phyloP scores from a whole-genome alignment of 2,888 invertebrate species.

The Mimachlamys varia region DNA sequence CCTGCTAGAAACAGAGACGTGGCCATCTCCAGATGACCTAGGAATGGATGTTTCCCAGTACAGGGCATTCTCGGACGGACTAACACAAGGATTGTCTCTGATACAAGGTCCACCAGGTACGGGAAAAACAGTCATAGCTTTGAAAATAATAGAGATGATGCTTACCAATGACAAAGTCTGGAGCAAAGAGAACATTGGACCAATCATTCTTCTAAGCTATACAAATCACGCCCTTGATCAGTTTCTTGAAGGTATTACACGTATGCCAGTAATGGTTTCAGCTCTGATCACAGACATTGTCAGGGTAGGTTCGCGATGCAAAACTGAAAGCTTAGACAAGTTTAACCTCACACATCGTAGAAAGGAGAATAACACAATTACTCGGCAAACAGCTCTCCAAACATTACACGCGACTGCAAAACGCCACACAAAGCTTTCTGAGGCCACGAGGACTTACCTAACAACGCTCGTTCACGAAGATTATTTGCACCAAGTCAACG shows the following conservation, averaged over 20 bases:
- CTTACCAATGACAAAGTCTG: constrained; percentile 83
- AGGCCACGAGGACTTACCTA: background rate
- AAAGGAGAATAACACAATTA: background rate
- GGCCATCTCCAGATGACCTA: constrained; percentile 62
- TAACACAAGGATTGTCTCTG: constrained; percentile 64
- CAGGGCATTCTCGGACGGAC: constrained; percentile 61
- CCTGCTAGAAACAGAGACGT: constrained; percentile 42
- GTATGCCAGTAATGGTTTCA: constrained; percentile 29
- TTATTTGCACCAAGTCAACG: background rate
- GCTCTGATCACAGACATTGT: background rate
- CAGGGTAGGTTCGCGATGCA: constrained; percentile 30
- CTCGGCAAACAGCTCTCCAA: background rate
- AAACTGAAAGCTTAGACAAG: constrained; percentile 31
- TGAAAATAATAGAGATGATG: constrained; percentile 82
- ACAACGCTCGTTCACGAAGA: background rate
- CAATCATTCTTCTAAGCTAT: constrained; percentile 90
- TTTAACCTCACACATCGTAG: background rate
- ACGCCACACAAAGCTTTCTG: background rate
- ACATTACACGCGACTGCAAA: background rate
- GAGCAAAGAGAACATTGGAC: constrained; percentile 70
- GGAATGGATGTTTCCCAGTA: constrained; percentile 68
- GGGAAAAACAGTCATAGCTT: constrained; percentile 68
- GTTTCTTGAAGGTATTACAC: constrained; percentile 86
- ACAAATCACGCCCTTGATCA: constrained; percentile 95
- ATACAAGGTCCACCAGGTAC: constrained; percentile 71